Percentiles rank a stretch among this genome's conserved stretches.
phyloP scores from a whole-genome alignment of 2,113 vertebrate genomes.

The Dryoscopus gambensis region DNA sequence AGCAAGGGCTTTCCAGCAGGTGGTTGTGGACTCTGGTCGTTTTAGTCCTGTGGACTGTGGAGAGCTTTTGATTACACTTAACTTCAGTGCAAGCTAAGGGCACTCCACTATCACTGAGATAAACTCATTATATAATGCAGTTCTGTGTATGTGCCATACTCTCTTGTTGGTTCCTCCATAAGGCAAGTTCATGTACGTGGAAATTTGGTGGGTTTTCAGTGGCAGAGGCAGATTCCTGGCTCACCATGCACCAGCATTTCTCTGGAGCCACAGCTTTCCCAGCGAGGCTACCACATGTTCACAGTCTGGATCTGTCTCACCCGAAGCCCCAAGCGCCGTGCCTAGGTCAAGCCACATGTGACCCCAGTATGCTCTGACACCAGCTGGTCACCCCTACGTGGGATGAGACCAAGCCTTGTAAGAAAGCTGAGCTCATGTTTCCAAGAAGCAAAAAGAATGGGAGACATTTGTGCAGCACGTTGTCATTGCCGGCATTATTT shows the following conservation, averaged over 20 bases:
- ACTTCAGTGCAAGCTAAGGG: neutral
- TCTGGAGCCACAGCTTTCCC: neutral
- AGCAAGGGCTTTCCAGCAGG: neutral
- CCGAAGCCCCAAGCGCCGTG: neutral
- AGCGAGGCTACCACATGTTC: rapidly evolving
- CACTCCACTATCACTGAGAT: neutral
- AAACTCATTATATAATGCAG: neutral
- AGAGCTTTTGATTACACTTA: neutral
- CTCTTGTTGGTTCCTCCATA: neutral
- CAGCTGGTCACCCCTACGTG: rapidly evolving
- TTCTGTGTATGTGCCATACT: neutral
- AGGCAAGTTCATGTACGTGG: rapidly evolving
- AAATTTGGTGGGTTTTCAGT: neutral
- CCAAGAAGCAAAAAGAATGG: neutral
- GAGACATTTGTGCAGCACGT: neutral
- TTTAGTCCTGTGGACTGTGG: neutral
- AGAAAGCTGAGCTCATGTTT: neutral
- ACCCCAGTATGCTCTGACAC: neutral
- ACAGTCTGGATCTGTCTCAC: neutral
- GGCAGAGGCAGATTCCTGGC: neutral
- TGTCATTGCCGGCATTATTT: neutral
- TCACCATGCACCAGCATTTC: neutral
- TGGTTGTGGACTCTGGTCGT: neutral
- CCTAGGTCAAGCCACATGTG: neutral
- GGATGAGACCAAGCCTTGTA: neutral